Percentiles rank a stretch among this genome's conserved stretches.
phyloP scores from a whole-genome alignment of 2,888 invertebrate species.

The Hirtodrosophila cameraria region DNA sequence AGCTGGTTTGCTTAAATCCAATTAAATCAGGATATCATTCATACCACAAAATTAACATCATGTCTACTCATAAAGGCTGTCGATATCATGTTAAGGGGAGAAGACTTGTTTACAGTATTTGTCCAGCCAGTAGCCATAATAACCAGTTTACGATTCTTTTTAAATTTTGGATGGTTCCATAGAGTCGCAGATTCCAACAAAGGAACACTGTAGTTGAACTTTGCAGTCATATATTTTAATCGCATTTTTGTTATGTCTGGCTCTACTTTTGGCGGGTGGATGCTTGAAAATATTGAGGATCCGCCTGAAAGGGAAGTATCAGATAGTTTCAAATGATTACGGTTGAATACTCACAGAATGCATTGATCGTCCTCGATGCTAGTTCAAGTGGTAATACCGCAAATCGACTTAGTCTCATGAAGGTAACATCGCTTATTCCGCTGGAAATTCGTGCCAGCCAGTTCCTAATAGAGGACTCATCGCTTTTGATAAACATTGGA shows the following conservation, averaged over 20 bases:
- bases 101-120: slow-evolving; percentile 68
- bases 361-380: no score
- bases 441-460: no score
- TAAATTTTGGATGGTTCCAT: slow-evolving; percentile 74
- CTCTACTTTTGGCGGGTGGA: slow-evolving; percentile 28
- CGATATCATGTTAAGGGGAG: slow-evolving; percentile 60
- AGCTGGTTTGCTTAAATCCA: no score
- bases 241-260: slow-evolving; percentile 76
- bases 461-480: no score
- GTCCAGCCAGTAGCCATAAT: slow-evolving; percentile 81
- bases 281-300: no score
- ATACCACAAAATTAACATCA: slow-evolving; percentile 81
- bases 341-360: no score
- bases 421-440: no score
- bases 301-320: no score
- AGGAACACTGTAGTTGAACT: slow-evolving; percentile 74
- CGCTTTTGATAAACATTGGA: no score
- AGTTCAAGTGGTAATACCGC: no score
- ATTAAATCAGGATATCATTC: slow-evolving; percentile 8
- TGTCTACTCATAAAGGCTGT: slow-evolving; percentile 78
- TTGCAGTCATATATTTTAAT: slow-evolving; percentile 74
- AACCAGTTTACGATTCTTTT: slow-evolving; percentile 67
- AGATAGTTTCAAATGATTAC: no score
- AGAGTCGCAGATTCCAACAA: slow-evolving; percentile 66
- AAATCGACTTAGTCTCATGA: no score